phyloP scores from a whole-genome alignment of 2,888 invertebrate species.

The Clitarchus hookeri region DNA sequence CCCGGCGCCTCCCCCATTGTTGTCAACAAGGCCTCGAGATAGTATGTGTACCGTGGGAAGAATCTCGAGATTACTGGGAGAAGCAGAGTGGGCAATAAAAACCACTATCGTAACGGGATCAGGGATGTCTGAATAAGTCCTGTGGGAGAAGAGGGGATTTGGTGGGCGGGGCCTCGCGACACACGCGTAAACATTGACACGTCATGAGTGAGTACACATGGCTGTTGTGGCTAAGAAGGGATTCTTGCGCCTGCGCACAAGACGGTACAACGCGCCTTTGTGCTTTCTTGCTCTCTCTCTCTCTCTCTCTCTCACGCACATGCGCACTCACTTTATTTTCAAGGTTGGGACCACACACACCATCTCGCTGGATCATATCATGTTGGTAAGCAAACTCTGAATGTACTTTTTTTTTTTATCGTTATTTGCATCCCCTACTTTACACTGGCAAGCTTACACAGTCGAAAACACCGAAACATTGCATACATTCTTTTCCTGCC shows the following conservation, averaged over 20 bases:
- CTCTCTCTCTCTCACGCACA: too few species aligned
- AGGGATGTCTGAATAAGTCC: neutral
- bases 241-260: neutral
- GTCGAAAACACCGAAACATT: too few species aligned
- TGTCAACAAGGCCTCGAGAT: neutral
- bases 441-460: too few species aligned
- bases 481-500: too few species aligned
- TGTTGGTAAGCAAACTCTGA: too few species aligned
- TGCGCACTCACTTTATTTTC: too few species aligned
- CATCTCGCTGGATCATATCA: too few species aligned
- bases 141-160: neutral
- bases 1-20: neutral
- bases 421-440: too few species aligned
- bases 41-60: slow-evolving; percentile 9
- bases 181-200: neutral
- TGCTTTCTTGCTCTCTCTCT: neutral
- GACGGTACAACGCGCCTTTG: neutral
- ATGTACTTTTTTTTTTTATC: too few species aligned
- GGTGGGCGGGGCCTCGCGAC: neutral
- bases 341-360: too few species aligned
- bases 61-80: neutral
- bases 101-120: slow-evolving; percentile 2
- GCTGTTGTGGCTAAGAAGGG: neutral
- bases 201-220: neutral
- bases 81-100: neutral